Evolutionary conservation across 2,797 vertebrate species (phyloP).

Genomic region (Bovichtus variegatus): DNA sequence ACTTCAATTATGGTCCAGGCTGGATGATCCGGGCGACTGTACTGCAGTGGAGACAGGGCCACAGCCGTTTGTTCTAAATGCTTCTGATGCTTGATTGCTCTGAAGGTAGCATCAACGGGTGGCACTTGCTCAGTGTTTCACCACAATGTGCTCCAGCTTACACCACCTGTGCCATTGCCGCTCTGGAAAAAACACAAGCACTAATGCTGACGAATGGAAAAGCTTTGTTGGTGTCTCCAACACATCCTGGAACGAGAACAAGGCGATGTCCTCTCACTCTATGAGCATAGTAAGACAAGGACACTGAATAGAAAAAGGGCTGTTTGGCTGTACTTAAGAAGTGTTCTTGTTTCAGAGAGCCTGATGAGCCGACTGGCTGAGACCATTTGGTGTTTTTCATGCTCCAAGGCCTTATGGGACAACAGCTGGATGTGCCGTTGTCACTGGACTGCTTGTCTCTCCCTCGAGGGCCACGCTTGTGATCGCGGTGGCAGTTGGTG

Average conservation of each 20-base stretch:
- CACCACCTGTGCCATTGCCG: constrained; percentile 52
- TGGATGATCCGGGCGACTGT: constrained; percentile 37
- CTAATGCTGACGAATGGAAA: constrained; percentile 47
- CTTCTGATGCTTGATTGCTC: constrained; percentile 65
- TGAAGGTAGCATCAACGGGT: constrained; percentile 62
- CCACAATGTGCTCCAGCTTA: constrained; percentile 35
- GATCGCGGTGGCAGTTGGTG: constrained; percentile 31
- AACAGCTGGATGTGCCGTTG: constrained; percentile 69
- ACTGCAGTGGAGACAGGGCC: neutral
- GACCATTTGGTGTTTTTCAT: constrained; percentile 31
- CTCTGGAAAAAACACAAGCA: constrained; percentile 12
- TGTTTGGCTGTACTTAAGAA: constrained; percentile 26
- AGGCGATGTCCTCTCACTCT: constrained; percentile 28
- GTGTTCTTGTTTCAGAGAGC: constrained; percentile 28
- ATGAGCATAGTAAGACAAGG: constrained; percentile 32
- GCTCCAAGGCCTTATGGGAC: constrained; percentile 55
- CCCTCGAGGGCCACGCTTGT: constrained; percentile 37
- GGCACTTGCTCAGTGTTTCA: constrained; percentile 60
- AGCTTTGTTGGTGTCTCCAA: constrained; percentile 58
- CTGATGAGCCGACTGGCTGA: constrained; percentile 25
- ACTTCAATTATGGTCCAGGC: constrained; percentile 27
- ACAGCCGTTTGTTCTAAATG: constrained; percentile 38
- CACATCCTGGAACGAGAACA: constrained; percentile 63
- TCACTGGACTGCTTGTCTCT: constrained; percentile 45
- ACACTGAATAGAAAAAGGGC: constrained; percentile 19